Conservation (phyloP, 2,113 vertebrate genomes). For the Xiphophorus couchianus region DNA sequence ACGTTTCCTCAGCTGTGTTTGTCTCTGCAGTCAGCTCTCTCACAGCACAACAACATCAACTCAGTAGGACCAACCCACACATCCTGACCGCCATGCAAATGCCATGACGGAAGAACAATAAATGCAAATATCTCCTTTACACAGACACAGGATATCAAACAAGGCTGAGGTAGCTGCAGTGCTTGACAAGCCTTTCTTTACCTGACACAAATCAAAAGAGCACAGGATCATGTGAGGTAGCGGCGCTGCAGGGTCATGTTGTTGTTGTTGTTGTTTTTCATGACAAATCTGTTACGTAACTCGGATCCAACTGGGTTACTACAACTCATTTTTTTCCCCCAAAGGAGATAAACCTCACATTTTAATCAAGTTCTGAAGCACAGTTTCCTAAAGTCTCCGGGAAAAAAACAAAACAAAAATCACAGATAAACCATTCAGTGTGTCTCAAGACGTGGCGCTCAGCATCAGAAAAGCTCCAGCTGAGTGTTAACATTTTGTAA, state of each 20-base stretch:
- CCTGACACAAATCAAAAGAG: constrained; percentile 4
- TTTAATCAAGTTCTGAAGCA: constrained; percentile 29
- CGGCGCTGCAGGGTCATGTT: not conserved
- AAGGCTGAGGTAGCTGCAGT: not conserved
- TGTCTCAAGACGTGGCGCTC: not conserved
- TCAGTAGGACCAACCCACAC: constrained; percentile 27
- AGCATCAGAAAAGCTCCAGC: constrained; percentile 7
- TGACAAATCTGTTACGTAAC: constrained; percentile 62
- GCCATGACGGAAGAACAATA: not conserved
- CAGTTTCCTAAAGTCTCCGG: constrained; percentile 14
- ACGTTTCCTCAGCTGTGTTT: constrained; percentile 59
- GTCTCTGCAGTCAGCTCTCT: constrained; percentile 1
- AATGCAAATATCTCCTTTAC: not conserved
- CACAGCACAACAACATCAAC: constrained; percentile 26
- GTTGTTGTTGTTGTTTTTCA: constrained; percentile 37
- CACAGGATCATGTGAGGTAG: constrained; percentile 13
- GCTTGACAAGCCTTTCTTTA: not conserved
- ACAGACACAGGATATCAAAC: constrained; percentile 8
- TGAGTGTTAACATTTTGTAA: not conserved
- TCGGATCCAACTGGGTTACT: constrained; percentile 34
- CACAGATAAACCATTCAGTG: not conserved
- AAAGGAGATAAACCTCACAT: constrained; percentile 6
- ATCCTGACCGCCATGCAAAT: not conserved
- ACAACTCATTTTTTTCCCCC: constrained; percentile 22
- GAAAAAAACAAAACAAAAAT: not conserved